Evolutionary conservation across 2,888 invertebrate genomes (phyloP).

Genomic region (Heliconius hortense): DNA sequence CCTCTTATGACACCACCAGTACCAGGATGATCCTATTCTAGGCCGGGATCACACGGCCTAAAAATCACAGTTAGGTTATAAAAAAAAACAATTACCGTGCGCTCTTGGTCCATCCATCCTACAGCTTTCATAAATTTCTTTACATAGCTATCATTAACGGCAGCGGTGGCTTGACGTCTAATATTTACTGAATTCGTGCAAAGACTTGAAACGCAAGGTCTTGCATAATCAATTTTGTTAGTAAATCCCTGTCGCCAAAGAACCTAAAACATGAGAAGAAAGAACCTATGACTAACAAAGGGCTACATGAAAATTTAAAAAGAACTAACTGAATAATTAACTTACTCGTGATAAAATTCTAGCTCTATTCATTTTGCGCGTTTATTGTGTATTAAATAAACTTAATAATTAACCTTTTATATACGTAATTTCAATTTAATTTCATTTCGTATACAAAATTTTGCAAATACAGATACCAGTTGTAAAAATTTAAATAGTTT

Average conservation of each 20-base stretch:
- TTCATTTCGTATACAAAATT: background rate
- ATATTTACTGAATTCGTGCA: constrained; percentile 38
- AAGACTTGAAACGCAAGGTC: constrained; percentile 45
- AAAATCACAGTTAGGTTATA: constrained; percentile 28
- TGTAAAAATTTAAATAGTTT: background rate
- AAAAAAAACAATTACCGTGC: constrained; percentile 67
- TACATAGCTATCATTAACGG: constrained; percentile 75
- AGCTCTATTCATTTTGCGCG: constrained; percentile 33
- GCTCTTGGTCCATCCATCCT: constrained; percentile 81
- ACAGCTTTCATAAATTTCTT: constrained; percentile 83
- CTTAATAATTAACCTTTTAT: background rate
- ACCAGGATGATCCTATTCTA: too few species aligned
- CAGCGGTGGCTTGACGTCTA: constrained; percentile 59
- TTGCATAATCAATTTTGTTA: constrained; percentile 51
- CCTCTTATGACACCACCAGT: too few species aligned
- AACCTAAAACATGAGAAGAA: constrained; percentile 23
- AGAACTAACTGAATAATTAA: background rate
- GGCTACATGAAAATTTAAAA: background rate
- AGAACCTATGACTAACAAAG: background rate
- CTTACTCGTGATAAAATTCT: constrained; percentile 36
- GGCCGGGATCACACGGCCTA: too few species aligned
- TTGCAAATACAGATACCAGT: background rate
- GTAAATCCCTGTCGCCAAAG: constrained; percentile 42
- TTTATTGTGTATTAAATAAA: background rate
- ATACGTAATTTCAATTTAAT: background rate